A percentile compares a stretch with the other conserved stretches of the same genome.
These are phyloP conservation scores for Acanthurus leucopareius DNA, from an alignment of 2,797 vertebrate genomes.

Conservation along the genomic window DNA sequence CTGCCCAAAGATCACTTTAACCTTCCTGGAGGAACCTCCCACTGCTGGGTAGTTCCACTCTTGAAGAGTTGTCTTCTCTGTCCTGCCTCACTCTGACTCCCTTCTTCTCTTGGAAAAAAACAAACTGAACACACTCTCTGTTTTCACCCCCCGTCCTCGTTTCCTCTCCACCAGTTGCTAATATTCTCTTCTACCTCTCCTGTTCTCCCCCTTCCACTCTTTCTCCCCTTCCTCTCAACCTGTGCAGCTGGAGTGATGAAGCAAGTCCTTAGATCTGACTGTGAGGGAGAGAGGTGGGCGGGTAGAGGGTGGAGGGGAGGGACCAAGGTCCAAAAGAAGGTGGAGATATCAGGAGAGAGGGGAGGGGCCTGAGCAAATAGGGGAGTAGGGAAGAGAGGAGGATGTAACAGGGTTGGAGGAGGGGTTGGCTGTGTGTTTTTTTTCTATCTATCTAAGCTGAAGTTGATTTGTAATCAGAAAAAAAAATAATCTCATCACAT, in stretches of 20 bases:
- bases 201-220: constrained; percentile 33
- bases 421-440: constrained; percentile 39
- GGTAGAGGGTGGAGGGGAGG: constrained; percentile 45
- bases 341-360: constrained; percentile 32
- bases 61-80: constrained; percentile 43
- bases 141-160: constrained; percentile 39
- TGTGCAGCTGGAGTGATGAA: constrained; percentile 74
- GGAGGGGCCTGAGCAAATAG: constrained; percentile 49
- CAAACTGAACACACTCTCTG: constrained; percentile 14
- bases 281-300: constrained; percentile 73
- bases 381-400: constrained; percentile 38
- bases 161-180: constrained; percentile 29
- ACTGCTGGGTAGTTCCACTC: constrained; percentile 62
- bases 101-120: constrained; percentile 8
- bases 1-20: constrained; percentile 49
- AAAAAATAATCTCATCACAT: constrained; percentile 83
- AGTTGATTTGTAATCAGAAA: constrained; percentile 85
- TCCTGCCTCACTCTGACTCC: constrained; percentile 36
- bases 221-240: constrained; percentile 64
- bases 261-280: constrained; percentile 76
- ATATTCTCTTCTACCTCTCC: constrained; percentile 40
- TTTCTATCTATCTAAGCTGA: constrained; percentile 73
- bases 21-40: constrained; percentile 65
- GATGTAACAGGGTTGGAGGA: constrained; percentile 15
- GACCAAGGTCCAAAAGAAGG: constrained; percentile 42